Base-by-base conservation (phyloP, 2,797 vertebrate genomes). In the Tympanoctomys barrerae region DNA sequence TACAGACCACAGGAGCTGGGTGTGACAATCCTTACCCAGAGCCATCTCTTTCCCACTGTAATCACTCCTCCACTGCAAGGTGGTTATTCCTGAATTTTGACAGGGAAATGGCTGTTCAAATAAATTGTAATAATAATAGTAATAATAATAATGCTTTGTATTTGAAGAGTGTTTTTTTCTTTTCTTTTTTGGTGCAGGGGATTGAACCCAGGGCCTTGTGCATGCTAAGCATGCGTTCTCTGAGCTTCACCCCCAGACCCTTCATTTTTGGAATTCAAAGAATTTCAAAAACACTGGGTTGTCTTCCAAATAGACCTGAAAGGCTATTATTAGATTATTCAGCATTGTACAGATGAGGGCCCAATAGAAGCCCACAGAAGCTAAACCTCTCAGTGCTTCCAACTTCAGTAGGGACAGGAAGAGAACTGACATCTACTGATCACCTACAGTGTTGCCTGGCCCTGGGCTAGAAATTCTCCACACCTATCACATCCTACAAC, bases 41-140 rank as follows among this genome's bases (percentile, higher is more conserved):
- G 97, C 97, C 97, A 98, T 97, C 97, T 98, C 97, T 97, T 97
- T 97, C 97, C 96, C 97, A 97, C 96, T 98, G 97, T 95, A 97
- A 97, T 97, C 97, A 96, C 97, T 97, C 96, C 97, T 97, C 97
- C 97, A 98, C 94, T 98, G 97, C 97, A 97, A 97, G 97, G 97
- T 97, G 97, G 94, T 97, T 97, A 98, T 97, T 97, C 97, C 97
- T 98, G 96, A 97, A 98, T 98, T 98, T 97, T 98, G 97, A 97
- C 97, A 98, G 97, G 97, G 97, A 98, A 97, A 97, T 97, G 97
- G 97, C 97, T 97, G 97, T 97, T 97, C 97, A 98, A 98, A 97
- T 98, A 97, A 97, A 98, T 97, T 97, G 97, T 97, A 97, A 96
- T 97, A 96, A 96, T 97, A 97, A 96, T 97, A 91, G 85, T 96